Conservation (phyloP, 2,113 vertebrate species). For the Xenopus tropicalis region DNA sequence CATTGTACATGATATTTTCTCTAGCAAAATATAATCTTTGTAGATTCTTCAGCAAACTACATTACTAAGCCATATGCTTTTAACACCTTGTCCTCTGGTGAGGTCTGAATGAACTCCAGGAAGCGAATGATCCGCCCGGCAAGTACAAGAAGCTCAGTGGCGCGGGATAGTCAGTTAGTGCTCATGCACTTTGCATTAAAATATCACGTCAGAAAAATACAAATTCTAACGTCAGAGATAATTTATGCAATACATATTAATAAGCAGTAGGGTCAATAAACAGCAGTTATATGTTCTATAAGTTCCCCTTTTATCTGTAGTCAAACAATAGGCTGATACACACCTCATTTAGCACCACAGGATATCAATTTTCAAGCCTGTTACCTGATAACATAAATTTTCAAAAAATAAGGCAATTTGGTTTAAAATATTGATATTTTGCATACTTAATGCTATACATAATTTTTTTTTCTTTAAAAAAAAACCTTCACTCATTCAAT, state of each 20-base stretch:
- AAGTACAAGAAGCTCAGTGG: constrained; percentile 49
- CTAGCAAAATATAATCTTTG: constrained; percentile 62
- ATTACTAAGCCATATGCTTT: constrained; percentile 44
- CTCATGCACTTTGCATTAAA: constrained; percentile 53
- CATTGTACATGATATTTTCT: constrained; percentile 63
- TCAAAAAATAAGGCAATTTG: constrained; percentile 90
- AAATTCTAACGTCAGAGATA: constrained; percentile 58
- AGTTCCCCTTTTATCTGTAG: constrained; percentile 69
- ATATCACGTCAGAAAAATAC: constrained; percentile 55
- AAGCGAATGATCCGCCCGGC: constrained; percentile 49
- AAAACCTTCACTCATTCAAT: constrained; percentile 63
- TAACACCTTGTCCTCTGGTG: constrained; percentile 35
- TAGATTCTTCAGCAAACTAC: constrained; percentile 65
- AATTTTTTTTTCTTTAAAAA: constrained; percentile 52
- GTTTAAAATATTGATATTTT: constrained; percentile 82
- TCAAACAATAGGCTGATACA: constrained; percentile 84
- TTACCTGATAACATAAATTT: constrained; percentile 85
- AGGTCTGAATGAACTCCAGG: neutral
- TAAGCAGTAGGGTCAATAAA: constrained; percentile 85
- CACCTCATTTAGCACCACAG: constrained; percentile 90
- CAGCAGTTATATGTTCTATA: constrained; percentile 78
- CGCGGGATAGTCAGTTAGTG: constrained; percentile 57
- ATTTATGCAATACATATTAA: constrained; percentile 81
- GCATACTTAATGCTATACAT: constrained; percentile 74
- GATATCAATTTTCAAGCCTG: constrained; percentile 86